Evolutionary conservation across 1,140 invertebrate genomes (phyloP), one percentile per base, ranked within the genome.

Genomic region (Campoletis sonorensis): DNA sequence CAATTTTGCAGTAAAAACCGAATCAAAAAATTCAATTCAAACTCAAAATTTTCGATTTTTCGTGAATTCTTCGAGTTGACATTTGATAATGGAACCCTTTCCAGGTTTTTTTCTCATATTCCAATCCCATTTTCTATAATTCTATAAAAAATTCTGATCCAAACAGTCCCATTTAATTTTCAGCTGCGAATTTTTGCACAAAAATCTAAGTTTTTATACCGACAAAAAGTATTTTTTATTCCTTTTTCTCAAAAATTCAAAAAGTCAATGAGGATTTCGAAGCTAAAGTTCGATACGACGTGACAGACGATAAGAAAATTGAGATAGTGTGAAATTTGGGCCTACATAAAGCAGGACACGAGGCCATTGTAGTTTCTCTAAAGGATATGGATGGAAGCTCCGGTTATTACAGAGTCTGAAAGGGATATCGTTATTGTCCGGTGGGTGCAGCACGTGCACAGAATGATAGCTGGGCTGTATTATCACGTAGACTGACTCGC

Each of bases 271-370:
- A 8, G 3, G 5, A n/a, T n/a, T 21, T n/a, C 54, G 54, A 4
- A 58, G 21, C 21, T 58, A 21, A 4, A 58, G 18, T 23, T 23
- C 21, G 54, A 58, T n/a, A 4, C 54, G 54, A 58, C 18, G 21
- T 21, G 21, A 58, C 54, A 10, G 18, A 1, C 18, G 21, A 58
- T 58, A 58, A 86, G 84, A 45, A 45, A 45, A 45, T 45, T 45
- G 5, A 11, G 40, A 45, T 45, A 45, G 40, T 82, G 84, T 87
- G 83, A 70, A 81, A 87, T 87, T 84, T 80, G 82, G 86, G 82
- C 84, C 85, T 87, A 86, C 86, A 87, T 87, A 85, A 87, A 87
- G 82, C 85, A 85, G 86, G 84, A 87, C 86, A 87, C 87, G 85
- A 86, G 81, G 84, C 85, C 85, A 58, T 58, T 58, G 21, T 58